phyloP scores from a whole-genome alignment of 2,888 invertebrate species.

The Dynastes maya region DNA sequence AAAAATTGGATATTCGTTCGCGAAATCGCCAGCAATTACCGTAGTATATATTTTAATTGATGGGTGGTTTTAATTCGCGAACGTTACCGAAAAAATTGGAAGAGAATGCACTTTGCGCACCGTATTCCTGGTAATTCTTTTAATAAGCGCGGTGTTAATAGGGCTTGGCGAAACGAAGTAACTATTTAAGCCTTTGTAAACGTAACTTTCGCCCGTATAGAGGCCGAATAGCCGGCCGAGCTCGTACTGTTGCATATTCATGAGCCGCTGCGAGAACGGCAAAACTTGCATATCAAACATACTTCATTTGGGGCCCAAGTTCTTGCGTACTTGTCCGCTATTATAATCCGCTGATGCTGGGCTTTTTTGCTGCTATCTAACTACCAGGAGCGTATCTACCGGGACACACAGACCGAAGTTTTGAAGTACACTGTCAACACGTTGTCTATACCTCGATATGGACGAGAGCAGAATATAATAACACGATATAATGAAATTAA shows the following conservation, averaged over 20 bases:
- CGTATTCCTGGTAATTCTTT: slow-evolving; percentile 36
- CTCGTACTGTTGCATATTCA: slow-evolving; percentile 46
- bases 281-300: slow-evolving; percentile 56
- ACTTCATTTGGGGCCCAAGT: slow-evolving; percentile 46
- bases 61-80: too few relatives aligned
- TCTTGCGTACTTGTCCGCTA: slow-evolving; percentile 29
- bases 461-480: too few relatives aligned
- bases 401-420: not conserved
- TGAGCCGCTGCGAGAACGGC: slow-evolving; percentile 51
- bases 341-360: slow-evolving; percentile 45
- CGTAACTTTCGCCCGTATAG: slow-evolving; percentile 46
- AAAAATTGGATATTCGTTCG: too few relatives aligned
- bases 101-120: not conserved
- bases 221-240: not conserved
- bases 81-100: not conserved
- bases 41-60: too few relatives aligned
- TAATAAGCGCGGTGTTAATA: slow-evolving; percentile 55
- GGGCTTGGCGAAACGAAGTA: slow-evolving; percentile 56
- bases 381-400: not conserved
- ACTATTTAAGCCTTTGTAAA: slow-evolving; percentile 56
- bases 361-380: slow-evolving; percentile 16
- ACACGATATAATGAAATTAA: too few relatives aligned
- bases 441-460: not conserved
- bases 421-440: slow-evolving; percentile 10
- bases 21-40: too few relatives aligned